Conservation (phyloP, 2,797 vertebrate genomes). For the Falco peregrinus region DNA sequence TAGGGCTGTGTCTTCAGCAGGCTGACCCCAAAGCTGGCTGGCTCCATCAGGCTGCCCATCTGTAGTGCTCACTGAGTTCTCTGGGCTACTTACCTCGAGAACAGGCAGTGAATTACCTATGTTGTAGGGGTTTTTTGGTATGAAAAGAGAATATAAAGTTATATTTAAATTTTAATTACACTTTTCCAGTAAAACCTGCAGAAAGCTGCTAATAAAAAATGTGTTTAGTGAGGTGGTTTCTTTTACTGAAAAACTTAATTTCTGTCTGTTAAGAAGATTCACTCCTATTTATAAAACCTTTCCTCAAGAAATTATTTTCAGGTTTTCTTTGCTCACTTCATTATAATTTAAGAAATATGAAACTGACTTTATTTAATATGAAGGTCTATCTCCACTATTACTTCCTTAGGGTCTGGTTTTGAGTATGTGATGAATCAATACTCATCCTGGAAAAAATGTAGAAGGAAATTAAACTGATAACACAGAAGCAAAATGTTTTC, state of each 20-base stretch:
- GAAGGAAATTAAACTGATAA: neutral
- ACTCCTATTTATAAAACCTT: neutral
- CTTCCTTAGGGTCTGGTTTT: neutral
- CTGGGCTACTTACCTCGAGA: neutral
- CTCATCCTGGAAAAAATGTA: neutral
- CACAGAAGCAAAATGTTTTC: neutral
- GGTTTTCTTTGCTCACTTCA: neutral
- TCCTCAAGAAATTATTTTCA: neutral
- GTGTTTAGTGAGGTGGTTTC: neutral
- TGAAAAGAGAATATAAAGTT: neutral
- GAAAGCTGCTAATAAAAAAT: neutral
- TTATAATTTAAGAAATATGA: neutral
- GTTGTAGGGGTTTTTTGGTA: neutral
- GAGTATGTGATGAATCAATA: neutral
- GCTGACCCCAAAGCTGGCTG: neutral
- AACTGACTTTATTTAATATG: neutral
- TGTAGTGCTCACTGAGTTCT: neutral
- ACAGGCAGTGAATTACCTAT: neutral
- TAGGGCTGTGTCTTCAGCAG: neutral
- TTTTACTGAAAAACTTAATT: neutral
- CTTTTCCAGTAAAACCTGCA: neutral
- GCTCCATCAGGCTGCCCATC: fast-evolving
- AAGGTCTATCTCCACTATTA: neutral
- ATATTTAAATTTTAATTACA: neutral
- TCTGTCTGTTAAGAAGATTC: neutral